Evolutionary conservation across 2,888 invertebrate species (phyloP).

Genomic region (Pheosia gnoma): DNA sequence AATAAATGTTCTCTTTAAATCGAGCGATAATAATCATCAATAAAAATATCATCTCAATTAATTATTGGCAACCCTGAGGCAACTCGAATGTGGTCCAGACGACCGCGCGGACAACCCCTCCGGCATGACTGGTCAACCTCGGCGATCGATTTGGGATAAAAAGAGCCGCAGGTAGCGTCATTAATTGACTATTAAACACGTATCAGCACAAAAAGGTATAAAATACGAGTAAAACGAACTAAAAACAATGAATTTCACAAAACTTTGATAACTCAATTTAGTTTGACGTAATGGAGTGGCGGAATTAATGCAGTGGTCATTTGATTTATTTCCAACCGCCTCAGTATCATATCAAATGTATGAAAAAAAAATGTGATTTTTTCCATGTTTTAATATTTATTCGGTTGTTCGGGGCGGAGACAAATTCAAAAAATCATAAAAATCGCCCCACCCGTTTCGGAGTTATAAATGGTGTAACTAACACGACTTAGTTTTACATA

Average conservation of each 20-base stretch:
- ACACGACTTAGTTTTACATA: too few relatives aligned
- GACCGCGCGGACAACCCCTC: slow-evolving; percentile 38
- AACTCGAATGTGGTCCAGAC: slow-evolving; percentile 35
- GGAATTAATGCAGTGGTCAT: slow-evolving; percentile 40
- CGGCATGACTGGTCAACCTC: slow-evolving; percentile 59
- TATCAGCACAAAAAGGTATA: slow-evolving; percentile 76
- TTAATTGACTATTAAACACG: slow-evolving; percentile 82
- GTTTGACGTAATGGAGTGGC: slow-evolving; percentile 50
- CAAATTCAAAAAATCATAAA: too few relatives aligned
- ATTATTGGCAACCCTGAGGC: slow-evolving; percentile 47
- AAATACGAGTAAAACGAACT: slow-evolving; percentile 41
- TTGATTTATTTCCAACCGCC: background rate
- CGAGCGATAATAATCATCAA: slow-evolving; percentile 36
- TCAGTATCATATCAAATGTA: too few relatives aligned
- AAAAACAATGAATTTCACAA: slow-evolving; percentile 83
- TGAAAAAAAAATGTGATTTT: too few relatives aligned
- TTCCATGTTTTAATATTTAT: too few relatives aligned
- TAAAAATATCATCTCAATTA: slow-evolving; percentile 43
- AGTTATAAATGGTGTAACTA: too few relatives aligned
- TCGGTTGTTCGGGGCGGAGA: too few relatives aligned
- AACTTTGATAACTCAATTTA: slow-evolving; percentile 82
- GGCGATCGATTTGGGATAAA: slow-evolving; percentile 62
- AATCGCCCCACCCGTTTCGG: too few relatives aligned
- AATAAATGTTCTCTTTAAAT: slow-evolving; percentile 9
- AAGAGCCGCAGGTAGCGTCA: slow-evolving; percentile 77